Percentiles rank a stretch among this genome's conserved stretches.
Evolutionary conservation across 2,797 vertebrate species (phyloP).

Genomic region (Galago senegalensis): DNA sequence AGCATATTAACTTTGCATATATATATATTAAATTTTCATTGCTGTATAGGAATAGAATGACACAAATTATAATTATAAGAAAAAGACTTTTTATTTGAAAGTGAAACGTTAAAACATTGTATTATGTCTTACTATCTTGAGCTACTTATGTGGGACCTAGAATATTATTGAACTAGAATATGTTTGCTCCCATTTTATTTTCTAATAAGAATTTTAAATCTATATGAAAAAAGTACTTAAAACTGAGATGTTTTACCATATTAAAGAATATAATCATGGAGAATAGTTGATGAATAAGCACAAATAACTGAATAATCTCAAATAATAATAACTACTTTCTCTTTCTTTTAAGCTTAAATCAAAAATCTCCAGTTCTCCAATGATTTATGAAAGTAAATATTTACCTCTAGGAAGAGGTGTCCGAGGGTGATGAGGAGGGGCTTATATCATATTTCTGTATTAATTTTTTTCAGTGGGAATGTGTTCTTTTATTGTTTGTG

Average conservation of each 20-base stretch:
- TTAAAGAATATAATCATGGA: not conserved
- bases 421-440: not conserved
- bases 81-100: constrained; percentile 7
- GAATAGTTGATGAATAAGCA: not conserved
- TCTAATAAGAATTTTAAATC: constrained; percentile 11
- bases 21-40: not conserved
- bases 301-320: not conserved
- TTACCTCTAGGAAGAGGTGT: not conserved
- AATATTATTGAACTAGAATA: not conserved
- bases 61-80: not conserved
- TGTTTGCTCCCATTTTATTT: not conserved
- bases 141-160: not conserved
- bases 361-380: not conserved
- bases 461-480: not conserved
- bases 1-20: not conserved
- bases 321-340: not conserved
- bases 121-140: not conserved
- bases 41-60: not conserved
- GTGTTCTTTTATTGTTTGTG: not conserved
- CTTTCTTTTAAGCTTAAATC: not conserved
- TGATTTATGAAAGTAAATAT: constrained; percentile 19
- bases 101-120: not conserved
- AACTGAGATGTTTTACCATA: not conserved
- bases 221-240: not conserved
- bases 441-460: not conserved